Evolutionary conservation across 2,888 invertebrate species (phyloP), one percentile per base, ranked within the genome.

Genomic region (Sceliomorpha sp.): DNA sequence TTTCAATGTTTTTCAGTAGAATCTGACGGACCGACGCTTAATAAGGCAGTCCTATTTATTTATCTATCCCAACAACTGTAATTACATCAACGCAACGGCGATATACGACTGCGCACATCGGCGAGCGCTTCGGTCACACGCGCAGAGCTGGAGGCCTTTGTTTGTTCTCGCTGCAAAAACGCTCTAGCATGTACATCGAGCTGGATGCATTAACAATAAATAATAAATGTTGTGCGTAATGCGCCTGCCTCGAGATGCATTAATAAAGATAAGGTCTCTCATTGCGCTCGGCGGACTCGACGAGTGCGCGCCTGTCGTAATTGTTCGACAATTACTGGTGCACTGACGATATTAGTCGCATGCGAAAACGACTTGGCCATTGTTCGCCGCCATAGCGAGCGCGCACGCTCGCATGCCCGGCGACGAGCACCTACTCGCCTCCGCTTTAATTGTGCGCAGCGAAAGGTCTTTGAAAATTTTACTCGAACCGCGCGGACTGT

Each of bases 291-390:
- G 60, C 50, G 29, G 44, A n/a, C 58, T 67, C 62, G 5, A 48
- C 53, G 50, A 63, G 31, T 53, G 59, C 55, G 59, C 55, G 66
- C 73, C 71, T 59, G 69, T 69, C 77, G 75, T 81, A 81, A 81
- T 80, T 80, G 81, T 72, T 73, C 53, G 68, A 74, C 81, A 80
- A 83, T 82, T 81, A 82, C 76, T 74, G 73, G 73, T 56, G 60
- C 66, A 74, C 75, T 75, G 77, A 75, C 77, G 79, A 74, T 77
- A 77, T 82, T 80, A 81, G 79, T 79, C 76, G 74, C 79, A 75
- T 76, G 78, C 74, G 78, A 78, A 80, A 80, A 77, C 71, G 72
- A 72, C 69, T 68, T 71, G 69, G 70, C 73, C 73, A 81, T 81
- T 81, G 81, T 81, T 78, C 68, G 74, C 77, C 69, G 53, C 66